phyloP scores from a whole-genome alignment of 1,140 invertebrate species.

The Pseudomyrmex concolor region DNA sequence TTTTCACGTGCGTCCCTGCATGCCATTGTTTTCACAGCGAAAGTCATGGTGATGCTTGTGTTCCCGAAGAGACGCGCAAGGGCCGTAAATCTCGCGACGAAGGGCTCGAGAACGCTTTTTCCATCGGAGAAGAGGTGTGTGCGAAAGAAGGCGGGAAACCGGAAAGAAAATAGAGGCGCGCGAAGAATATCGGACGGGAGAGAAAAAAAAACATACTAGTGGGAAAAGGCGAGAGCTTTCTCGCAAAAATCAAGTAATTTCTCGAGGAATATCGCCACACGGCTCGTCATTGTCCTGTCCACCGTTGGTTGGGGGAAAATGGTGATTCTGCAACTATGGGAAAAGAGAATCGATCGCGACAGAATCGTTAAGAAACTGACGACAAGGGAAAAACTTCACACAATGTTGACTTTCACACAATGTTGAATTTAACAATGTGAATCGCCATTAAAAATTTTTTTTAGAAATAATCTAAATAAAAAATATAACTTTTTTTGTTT shows the following conservation, averaged over 20 bases:
- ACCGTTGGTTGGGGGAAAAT: not conserved
- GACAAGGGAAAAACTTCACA: not conserved
- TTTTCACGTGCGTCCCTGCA: slow-evolving; percentile 18
- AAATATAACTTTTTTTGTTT: not conserved
- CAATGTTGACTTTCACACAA: not conserved
- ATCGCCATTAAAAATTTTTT: slow-evolving; percentile 4
- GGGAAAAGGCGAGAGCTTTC: slow-evolving; percentile 10
- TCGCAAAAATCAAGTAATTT: slow-evolving; percentile 66
- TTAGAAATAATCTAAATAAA: not conserved
- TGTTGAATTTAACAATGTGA: too few species aligned
- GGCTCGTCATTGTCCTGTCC: slow-evolving; percentile 3
- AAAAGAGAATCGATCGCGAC: not conserved
- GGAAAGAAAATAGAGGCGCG: not conserved
- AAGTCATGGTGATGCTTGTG: not conserved
- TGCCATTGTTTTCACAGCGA: slow-evolving; percentile 44
- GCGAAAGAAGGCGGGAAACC: not conserved
- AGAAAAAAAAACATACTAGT: not conserved
- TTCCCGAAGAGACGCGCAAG: slow-evolving; percentile 51
- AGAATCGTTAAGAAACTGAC: not conserved
- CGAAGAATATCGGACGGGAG: not conserved
- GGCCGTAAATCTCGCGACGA: slow-evolving; percentile 63
- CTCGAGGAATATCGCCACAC: slow-evolving; percentile 48
- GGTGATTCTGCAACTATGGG: not conserved
- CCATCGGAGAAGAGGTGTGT: not conserved
- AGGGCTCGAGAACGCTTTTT: slow-evolving; percentile 44